Evolutionary conservation across 2,797 vertebrate genomes (phyloP).

Genomic region (Liparis tanakae): DNA sequence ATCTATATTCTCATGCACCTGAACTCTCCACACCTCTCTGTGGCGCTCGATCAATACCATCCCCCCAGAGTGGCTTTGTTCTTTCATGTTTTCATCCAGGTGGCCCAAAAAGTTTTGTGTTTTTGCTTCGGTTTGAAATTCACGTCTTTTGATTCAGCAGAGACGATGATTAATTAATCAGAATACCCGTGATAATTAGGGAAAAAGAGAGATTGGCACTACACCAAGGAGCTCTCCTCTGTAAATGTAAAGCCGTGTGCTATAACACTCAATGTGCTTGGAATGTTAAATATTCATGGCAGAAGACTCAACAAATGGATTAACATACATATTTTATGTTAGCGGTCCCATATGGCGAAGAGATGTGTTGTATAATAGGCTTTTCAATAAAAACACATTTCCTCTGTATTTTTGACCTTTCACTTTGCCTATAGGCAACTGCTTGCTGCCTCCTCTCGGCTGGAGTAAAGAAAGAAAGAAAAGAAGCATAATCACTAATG

Average conservation of each 20-base stretch:
- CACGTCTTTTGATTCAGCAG: constrained; percentile 57
- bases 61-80: constrained; percentile 49
- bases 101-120: constrained; percentile 51
- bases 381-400: constrained; percentile 45
- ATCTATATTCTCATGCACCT: constrained; percentile 56
- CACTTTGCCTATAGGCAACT: constrained; percentile 66
- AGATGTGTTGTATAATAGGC: constrained; percentile 35
- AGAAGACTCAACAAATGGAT: constrained; percentile 73
- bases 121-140: constrained; percentile 48
- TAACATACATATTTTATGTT: constrained; percentile 79
- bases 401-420: constrained; percentile 53
- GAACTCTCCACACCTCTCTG: constrained; percentile 63
- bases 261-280: constrained; percentile 32
- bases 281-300: constrained; percentile 77
- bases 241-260: constrained; percentile 37
- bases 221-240: constrained; percentile 48
- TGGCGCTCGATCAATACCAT: constrained; percentile 70
- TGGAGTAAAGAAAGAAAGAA: constrained; percentile 19
- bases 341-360: constrained; percentile 55
- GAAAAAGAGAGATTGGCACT: constrained; percentile 28
- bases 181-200: constrained; percentile 39
- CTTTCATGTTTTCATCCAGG: constrained; percentile 70
- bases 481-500: constrained; percentile 61
- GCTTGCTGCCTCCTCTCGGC: constrained; percentile 47
- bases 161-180: constrained; percentile 73